Percentiles rank a stretch among this genome's conserved stretches.
Evolutionary conservation across 2,888 invertebrate species (phyloP).

Genomic region (Sminthurides aquaticus): DNA sequence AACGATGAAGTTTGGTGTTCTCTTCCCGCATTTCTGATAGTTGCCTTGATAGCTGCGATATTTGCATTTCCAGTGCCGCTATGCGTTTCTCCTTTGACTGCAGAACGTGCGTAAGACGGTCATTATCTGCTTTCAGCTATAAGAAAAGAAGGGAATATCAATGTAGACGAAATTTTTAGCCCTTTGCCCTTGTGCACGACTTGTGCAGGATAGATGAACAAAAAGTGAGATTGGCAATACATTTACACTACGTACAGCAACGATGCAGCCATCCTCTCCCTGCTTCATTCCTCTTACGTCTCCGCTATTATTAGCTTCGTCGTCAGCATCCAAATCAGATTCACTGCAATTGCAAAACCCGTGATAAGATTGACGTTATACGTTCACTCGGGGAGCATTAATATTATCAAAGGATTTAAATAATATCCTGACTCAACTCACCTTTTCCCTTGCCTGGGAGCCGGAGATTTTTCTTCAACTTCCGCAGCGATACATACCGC

Average conservation of each 20-base stretch:
- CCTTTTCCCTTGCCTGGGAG: slow-evolving; percentile 22
- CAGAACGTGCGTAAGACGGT: slow-evolving; percentile 33
- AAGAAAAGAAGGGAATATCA: slow-evolving; percentile 7
- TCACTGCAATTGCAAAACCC: slow-evolving; percentile 49
- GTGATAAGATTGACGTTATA: neutral
- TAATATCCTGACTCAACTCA: neutral
- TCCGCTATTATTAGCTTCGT: slow-evolving; percentile 52
- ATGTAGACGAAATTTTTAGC: neutral
- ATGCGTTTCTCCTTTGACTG: slow-evolving; percentile 41
- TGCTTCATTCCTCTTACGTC: slow-evolving; percentile 21
- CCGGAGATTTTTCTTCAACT: slow-evolving; percentile 29
- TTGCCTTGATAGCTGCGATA: slow-evolving; percentile 40
- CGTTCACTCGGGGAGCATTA: too few species aligned
- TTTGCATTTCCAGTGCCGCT: slow-evolving; percentile 41
- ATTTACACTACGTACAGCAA: slow-evolving; percentile 7
- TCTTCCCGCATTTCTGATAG: slow-evolving; percentile 42
- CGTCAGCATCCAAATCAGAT: slow-evolving; percentile 56
- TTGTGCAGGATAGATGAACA: neutral
- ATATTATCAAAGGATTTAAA: neutral
- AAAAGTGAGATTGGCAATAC: neutral
- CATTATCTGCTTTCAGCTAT: slow-evolving; percentile 37
- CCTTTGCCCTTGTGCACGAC: too few species aligned
- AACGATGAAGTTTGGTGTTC: slow-evolving; percentile 38
- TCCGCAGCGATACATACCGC: slow-evolving; percentile 27
- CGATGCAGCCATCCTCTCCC: slow-evolving; percentile 8